Conservation (phyloP, 2,797 vertebrate species). For the Chelon labrosus region DNA sequence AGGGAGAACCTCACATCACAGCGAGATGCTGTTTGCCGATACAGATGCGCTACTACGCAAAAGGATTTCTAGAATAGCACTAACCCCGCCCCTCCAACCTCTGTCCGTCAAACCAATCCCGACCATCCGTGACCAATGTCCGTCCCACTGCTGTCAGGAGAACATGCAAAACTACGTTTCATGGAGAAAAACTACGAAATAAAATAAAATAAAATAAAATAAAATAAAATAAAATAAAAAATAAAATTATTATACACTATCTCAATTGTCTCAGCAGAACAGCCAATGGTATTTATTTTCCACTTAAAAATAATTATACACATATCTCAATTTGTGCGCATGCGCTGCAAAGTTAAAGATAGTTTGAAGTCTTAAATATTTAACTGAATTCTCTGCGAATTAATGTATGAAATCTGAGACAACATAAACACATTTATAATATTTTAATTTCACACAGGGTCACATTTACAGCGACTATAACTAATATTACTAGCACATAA, state of each 20-base stretch:
- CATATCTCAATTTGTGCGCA: no score
- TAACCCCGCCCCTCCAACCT: conserved; percentile 71
- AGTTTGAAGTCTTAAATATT: no score
- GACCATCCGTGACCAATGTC: background rate
- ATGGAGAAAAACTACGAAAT: background rate
- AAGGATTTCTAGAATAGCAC: conserved; percentile 67
- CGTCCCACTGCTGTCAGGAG: conserved; percentile 3
- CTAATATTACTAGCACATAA: background rate
- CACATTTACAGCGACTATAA: background rate
- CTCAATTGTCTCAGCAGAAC: no score
- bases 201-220: background rate
- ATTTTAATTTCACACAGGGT: background rate
- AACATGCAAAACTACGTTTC: background rate
- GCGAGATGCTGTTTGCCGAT: conserved; percentile 21
- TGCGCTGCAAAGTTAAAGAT: no score
- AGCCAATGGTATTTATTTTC: no score
- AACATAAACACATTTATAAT: background rate
- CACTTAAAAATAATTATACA: no score
- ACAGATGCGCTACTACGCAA: conserved; percentile 80
- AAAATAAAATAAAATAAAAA: background rate
- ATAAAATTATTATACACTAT: no score
- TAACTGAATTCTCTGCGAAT: no score
- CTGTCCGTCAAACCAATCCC: conserved; percentile 30
- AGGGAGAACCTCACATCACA: conserved; percentile 17
- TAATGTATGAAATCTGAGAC: no score